Conservation (phyloP, 1,140 invertebrate species). For the Drosophila arawakana region DNA sequence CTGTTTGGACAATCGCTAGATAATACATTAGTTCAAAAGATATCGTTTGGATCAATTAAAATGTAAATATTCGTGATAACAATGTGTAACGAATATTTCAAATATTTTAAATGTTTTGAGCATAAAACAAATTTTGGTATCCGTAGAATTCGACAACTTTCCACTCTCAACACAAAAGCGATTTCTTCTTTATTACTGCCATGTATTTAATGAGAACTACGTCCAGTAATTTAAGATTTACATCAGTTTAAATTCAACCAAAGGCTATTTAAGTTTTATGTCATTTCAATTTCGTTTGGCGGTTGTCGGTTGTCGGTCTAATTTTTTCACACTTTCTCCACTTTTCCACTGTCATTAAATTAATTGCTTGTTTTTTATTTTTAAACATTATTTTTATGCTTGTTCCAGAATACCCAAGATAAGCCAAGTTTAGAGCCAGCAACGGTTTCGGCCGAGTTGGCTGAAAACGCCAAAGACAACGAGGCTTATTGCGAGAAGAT, state of each 20-base stretch:
- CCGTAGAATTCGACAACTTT: conserved; percentile 32
- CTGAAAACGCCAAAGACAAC: conserved; percentile 52
- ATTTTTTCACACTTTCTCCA: conserved; percentile 33
- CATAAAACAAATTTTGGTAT: background rate
- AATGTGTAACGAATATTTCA: conserved; percentile 25
- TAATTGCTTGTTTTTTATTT: background rate
- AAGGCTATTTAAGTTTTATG: conserved; percentile 13
- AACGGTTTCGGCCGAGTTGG: conserved; percentile 15
- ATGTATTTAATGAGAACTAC: conserved; percentile 1
- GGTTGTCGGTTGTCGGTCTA: background rate
- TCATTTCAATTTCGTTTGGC: conserved; percentile 10
- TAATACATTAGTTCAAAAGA: conserved; percentile 17
- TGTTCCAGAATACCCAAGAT: conserved; percentile 45
- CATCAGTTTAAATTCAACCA: conserved; percentile 22
- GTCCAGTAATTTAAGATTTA: conserved; percentile 20
- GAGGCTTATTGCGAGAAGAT: conserved; percentile 80
- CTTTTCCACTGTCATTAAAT: conserved; percentile 1
- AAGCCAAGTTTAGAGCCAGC: conserved; percentile 10
- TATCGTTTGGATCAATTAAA: conserved; percentile 12
- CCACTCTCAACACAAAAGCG: conserved; percentile 19
- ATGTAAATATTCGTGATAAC: conserved; percentile 24
- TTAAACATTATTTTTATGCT: background rate
- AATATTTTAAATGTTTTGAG: conserved; percentile 2
- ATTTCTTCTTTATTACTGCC: conserved; percentile 28
- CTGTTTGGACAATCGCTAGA: conserved; percentile 5